Conservation (phyloP, 2,797 vertebrate genomes). For the Myotis myotis region DNA sequence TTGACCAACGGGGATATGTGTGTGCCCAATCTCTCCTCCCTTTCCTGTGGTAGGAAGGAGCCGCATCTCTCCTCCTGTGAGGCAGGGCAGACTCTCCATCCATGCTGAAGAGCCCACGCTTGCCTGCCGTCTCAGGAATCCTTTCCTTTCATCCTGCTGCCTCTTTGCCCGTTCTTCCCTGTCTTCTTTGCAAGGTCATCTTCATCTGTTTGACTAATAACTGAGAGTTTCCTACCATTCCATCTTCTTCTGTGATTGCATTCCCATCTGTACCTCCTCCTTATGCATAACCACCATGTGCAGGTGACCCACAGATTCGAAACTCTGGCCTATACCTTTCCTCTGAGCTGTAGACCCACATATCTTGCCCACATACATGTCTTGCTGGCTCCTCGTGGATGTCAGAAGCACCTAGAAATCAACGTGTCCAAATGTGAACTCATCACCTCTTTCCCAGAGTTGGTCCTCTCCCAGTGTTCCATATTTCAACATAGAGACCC, state of each 20-base stretch:
- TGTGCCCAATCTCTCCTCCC: neutral
- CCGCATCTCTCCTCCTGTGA: neutral
- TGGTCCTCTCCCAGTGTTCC: neutral
- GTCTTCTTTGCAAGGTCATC: neutral
- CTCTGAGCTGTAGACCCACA: neutral
- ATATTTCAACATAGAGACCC: neutral
- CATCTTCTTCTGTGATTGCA: neutral
- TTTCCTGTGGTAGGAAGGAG: neutral
- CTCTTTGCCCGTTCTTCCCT: neutral
- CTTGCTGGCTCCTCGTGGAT: neutral
- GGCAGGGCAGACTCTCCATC: neutral
- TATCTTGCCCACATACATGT: neutral
- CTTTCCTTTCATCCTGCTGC: neutral
- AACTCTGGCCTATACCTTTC: neutral
- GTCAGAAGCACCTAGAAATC: neutral
- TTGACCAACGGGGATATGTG: neutral
- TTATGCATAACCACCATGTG: neutral
- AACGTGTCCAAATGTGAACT: neutral
- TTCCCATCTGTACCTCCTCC: neutral
- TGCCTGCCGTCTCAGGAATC: neutral
- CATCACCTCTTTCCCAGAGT: neutral
- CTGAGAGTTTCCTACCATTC: neutral
- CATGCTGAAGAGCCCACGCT: neutral
- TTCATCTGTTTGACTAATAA: neutral
- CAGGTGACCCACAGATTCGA: neutral